Base-by-base conservation (phyloP, 1,140 invertebrate genomes). In the Dendroctonus ponderosae region DNA sequence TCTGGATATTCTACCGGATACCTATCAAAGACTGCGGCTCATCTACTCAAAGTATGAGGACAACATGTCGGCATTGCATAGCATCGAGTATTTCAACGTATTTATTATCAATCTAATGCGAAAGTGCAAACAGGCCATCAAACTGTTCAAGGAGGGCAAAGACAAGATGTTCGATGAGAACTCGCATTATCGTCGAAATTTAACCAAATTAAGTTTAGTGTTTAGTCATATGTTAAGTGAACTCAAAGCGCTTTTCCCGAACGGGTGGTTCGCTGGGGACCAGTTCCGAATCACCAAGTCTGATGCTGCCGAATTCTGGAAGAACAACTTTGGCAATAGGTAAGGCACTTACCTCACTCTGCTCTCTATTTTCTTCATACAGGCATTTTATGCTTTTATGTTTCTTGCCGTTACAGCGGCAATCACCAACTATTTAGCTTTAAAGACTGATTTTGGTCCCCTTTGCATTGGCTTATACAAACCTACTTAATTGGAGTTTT, bases 201-300 rank as follows among this genome's bases (percentile, higher is more conserved):
- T 99, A 70, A 99, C 96, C 15, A 99, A 99, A 85, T 86, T 99
- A 41, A 98, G 96, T 80, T 86, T 99, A 69, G 96, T 99, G 53
- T 99, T 99, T 83, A 99, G 96, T 79, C 98, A 99, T 85, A 99
- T 99, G 96, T 84, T 99, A 65, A 96, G 94, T 78, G 98, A 99
- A 83, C 82, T 99, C 42, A 98, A 98, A 81, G 96, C 98, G 12
- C 91, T 99, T 70, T 99, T 99, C 81, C 97, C 97, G 0, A 92
- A 91, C 80, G 96, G 96, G 37, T 86, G 89, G 9, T 99, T 97
- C 82, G 91, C 93, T 50, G 96, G 96, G 12, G 95, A 98, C 80
- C 93, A 94, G 78, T 99, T 98, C 82, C 88, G 97, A 74, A 99
- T 99, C 72, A 99, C 97, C 12, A 99, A 99, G 82, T 93, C 93